A percentile compares a stretch with the other conserved stretches of the same genome.
Evolutionary conservation across 2,113 vertebrate species (phyloP).

Genomic region (Cyprinodon brontotheroides): DNA sequence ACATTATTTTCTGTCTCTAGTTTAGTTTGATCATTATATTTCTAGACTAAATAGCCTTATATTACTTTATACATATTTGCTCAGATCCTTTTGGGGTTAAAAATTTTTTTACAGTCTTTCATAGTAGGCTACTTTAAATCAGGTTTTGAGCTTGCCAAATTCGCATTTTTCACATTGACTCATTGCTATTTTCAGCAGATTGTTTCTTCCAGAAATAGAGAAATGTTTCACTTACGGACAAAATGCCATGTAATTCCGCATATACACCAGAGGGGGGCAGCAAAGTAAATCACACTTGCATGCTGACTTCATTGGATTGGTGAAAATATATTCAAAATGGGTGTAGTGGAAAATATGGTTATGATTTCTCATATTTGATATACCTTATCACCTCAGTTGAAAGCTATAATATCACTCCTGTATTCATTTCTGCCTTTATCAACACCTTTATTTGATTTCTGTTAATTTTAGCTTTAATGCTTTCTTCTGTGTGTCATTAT

Average conservation of each 20-base stretch:
- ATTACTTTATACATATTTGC: too few species aligned
- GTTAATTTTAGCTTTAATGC: too few species aligned
- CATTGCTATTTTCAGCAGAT: not conserved
- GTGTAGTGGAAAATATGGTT: not conserved
- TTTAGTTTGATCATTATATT: too few species aligned
- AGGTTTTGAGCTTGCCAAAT: not conserved
- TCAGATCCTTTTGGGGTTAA: too few species aligned
- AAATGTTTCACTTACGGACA: conserved; percentile 55
- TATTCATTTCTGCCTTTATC: not conserved
- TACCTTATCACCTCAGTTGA: not conserved
- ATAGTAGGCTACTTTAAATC: too few species aligned
- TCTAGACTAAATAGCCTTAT: too few species aligned
- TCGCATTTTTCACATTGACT: not conserved
- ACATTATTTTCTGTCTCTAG: too few species aligned
- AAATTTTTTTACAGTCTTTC: too few species aligned
- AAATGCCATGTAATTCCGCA: not conserved
- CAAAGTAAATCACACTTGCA: not conserved
- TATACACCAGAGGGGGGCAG: not conserved
- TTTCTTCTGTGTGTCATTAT: too few species aligned
- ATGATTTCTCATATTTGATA: not conserved
- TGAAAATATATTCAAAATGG: not conserved
- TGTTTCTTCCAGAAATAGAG: not conserved
- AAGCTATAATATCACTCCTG: not conserved
- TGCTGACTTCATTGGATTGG: not conserved
- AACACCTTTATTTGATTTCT: not conserved